Evolutionary conservation across 2,113 vertebrate genomes (phyloP).

Genomic region (Puffinus mauretanicus): DNA sequence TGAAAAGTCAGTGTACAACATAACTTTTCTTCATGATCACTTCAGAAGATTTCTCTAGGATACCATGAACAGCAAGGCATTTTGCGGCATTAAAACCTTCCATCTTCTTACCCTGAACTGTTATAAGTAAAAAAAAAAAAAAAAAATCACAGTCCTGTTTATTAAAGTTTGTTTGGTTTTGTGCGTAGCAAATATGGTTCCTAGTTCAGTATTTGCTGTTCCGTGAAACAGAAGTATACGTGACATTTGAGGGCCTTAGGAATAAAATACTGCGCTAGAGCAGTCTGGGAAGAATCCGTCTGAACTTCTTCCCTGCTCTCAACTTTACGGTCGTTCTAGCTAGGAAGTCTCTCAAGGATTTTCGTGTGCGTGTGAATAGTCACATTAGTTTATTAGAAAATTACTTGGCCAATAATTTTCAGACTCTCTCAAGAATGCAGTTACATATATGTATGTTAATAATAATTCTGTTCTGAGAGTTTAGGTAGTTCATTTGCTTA

Average conservation of each 20-base stretch:
- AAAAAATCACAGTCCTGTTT: not conserved
- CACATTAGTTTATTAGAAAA: not conserved
- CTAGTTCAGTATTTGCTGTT: not conserved
- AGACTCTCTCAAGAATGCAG: not conserved
- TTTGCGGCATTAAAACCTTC: not conserved
- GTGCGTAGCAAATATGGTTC: not conserved
- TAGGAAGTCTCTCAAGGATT: not conserved
- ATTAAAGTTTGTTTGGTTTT: not conserved
- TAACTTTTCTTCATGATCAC: not conserved
- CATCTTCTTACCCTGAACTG: not conserved
- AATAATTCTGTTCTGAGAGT: constrained; percentile 4
- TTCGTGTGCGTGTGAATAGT: not conserved
- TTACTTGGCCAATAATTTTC: not conserved
- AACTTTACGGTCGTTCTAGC: not conserved
- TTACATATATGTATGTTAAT: not conserved
- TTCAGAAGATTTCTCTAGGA: not conserved
- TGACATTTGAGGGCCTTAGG: not conserved
- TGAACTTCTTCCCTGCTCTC: not conserved
- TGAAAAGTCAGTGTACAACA: not conserved
- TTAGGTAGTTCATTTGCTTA: constrained; percentile 46
- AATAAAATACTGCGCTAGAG: not conserved
- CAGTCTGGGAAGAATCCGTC: not conserved
- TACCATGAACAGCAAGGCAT: not conserved
- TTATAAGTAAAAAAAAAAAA: not conserved
- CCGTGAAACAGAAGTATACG: not conserved